phyloP scores from a whole-genome alignment of 2,888 invertebrate genomes.

The Ypsolopha scabrella region DNA sequence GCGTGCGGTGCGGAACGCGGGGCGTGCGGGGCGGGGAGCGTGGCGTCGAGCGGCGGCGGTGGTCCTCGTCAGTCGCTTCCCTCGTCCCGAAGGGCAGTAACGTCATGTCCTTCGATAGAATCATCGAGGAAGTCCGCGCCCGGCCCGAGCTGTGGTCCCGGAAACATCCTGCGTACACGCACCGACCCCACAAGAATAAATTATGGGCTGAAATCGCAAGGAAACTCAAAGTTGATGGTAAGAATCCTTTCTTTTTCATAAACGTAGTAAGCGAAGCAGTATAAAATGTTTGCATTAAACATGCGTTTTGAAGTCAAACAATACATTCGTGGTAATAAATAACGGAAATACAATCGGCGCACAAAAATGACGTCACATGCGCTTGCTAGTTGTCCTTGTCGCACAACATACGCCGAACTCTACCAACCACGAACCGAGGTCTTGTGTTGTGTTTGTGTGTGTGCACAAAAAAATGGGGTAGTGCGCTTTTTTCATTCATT shows the following conservation, averaged over 20 bases:
- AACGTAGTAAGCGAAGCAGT: too few species aligned
- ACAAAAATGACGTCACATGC: too few species aligned
- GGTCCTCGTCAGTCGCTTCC: constrained; percentile 8
- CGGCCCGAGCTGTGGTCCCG: constrained; percentile 18
- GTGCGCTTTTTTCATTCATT: background rate
- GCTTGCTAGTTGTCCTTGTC: background rate
- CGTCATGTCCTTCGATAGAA: constrained; percentile 12
- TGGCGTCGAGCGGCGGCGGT: constrained; percentile 7
- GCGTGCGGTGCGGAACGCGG: constrained; percentile 5
- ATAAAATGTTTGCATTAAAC: too few species aligned
- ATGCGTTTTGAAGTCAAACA: too few species aligned
- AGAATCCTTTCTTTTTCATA: background rate
- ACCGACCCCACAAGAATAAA: constrained; percentile 11
- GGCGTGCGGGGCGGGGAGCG: constrained; percentile 9
- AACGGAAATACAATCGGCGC: too few species aligned
- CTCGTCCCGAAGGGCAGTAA: background rate
- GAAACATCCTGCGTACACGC: constrained; percentile 15
- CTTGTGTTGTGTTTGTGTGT: background rate
- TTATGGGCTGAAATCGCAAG: constrained; percentile 15
- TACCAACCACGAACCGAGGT: background rate
- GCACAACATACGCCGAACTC: too few species aligned
- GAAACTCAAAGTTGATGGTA: constrained; percentile 12
- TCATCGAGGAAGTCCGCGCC: constrained; percentile 15
- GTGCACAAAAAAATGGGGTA: background rate
- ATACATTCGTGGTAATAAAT: too few species aligned